Conservation (phyloP, 2,113 vertebrate species). For the Oenanthe oenanthe region DNA sequence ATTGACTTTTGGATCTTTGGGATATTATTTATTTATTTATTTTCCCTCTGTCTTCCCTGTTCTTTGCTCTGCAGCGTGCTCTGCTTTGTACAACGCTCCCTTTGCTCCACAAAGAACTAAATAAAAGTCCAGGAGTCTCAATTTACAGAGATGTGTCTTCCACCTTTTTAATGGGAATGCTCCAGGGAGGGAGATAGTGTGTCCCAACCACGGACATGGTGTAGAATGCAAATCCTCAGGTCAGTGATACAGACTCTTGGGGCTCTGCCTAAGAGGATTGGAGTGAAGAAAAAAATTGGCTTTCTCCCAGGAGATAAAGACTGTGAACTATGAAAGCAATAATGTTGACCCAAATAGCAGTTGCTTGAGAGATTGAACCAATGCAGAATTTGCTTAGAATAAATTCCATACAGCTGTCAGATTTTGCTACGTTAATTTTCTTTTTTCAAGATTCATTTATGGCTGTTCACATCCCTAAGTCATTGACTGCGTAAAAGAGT, state of each 20-base stretch:
- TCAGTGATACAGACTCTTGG: not conserved
- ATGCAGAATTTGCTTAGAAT: slow-evolving; percentile 25
- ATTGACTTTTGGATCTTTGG: slow-evolving; percentile 20
- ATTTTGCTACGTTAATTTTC: slow-evolving; percentile 52
- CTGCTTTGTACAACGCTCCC: not conserved
- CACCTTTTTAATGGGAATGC: not conserved
- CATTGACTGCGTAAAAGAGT: slow-evolving; percentile 31
- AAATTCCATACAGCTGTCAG: slow-evolving; percentile 48
- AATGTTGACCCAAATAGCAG: slow-evolving; percentile 13
- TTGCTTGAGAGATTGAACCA: not conserved
- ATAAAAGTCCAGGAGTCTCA: not conserved
- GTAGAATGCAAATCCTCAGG: not conserved
- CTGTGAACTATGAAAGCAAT: slow-evolving; percentile 8
- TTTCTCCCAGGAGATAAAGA: slow-evolving; percentile 34
- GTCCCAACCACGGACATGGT: rapidly evolving
- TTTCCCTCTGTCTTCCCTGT: not conserved
- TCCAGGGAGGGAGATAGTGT: not conserved
- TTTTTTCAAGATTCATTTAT: slow-evolving; percentile 23
- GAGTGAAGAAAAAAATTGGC: slow-evolving; percentile 3
- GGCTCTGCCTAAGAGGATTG: not conserved
- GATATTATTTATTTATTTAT: not conserved
- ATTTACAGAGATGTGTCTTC: not conserved
- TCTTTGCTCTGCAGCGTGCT: not conserved
- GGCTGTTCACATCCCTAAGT: slow-evolving; percentile 42
- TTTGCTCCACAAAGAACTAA: not conserved